A percentile compares a stretch with the other conserved stretches of the same genome.
Conservation (phyloP, 2,797 vertebrate genomes). For the Gallirallus australis region DNA sequence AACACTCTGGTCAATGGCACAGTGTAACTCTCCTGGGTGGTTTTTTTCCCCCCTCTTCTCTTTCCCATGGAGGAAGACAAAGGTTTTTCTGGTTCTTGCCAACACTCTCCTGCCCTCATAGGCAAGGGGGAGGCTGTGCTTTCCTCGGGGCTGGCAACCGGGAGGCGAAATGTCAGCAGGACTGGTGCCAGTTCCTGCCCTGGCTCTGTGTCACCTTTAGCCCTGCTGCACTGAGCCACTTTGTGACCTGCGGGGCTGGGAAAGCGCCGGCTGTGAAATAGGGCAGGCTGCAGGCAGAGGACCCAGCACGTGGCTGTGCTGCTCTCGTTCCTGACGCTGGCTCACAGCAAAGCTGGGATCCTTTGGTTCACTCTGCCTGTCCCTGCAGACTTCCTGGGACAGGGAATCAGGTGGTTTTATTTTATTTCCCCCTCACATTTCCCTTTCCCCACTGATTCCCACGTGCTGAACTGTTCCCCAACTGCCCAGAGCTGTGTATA, state of each 20-base stretch:
- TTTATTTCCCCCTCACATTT: neutral
- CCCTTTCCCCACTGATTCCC: neutral
- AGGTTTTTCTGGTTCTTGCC: neutral
- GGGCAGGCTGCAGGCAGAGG: neutral
- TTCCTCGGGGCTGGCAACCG: neutral
- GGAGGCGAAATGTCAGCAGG: neutral
- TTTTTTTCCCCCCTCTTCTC: fast-evolving
- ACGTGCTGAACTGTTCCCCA: neutral
- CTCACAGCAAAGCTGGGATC: neutral
- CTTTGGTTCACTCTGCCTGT: neutral
- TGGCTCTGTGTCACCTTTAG: neutral
- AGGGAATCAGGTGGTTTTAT: neutral
- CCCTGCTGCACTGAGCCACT: neutral
- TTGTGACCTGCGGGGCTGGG: fast-evolving
- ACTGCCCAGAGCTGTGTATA: neutral
- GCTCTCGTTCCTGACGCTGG: fast-evolving
- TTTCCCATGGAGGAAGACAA: neutral
- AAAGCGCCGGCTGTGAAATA: neutral
- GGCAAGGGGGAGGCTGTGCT: neutral
- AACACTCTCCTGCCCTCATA: neutral
- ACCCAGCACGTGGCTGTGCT: neutral
- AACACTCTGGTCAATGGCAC: neutral
- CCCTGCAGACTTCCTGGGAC: neutral
- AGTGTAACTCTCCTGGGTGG: neutral
- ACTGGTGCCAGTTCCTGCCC: fast-evolving